Evolutionary conservation across 1,140 invertebrate genomes (phyloP), one percentile per base, ranked within the genome.

Genomic region (Zaprionus taronus): DNA sequence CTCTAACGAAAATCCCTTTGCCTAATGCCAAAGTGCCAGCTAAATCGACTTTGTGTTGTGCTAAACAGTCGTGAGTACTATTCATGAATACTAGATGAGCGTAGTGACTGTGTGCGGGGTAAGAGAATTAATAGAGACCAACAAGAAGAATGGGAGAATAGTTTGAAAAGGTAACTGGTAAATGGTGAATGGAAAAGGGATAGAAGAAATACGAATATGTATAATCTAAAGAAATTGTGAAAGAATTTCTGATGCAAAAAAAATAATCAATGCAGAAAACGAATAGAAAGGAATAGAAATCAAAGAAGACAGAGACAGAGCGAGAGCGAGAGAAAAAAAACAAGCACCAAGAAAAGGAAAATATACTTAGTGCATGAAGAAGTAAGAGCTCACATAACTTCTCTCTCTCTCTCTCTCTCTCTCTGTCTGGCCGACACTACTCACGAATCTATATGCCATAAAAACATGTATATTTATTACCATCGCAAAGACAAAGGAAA

Each of bases 401-500:
- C 5, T 7, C 6, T n/a, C 41, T n/a, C 41, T 6, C 41, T n/a
- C 15, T 6, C 15, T 44, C 15, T n/a, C n/a, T 17, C 7, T 44
- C 41, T 1, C n/a, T 6, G 7, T n/a, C 5, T 47, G n/a, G 17
- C 15, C 38, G 7, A 31, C 31, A 11, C 31, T 15, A 15, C 38
- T n/a, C 20, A 20, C 17, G 20, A 49, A 49, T 49, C 51, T 55
- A 28, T 28, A 55, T 56, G 53, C 14, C 53, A 28, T 56, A 56
- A 56, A 26, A 26, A 56, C 26, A 56, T 26, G 26, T 56, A 56
- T 36, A 75, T 75, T 75, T 70, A 70, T 62, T 56, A 38, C 22
- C 15, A 26, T 47, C 11, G 38, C 20, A 36, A 63, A 64, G 31
- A 58, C 66, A 70, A 47, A 74, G 55, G 49, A 24, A 64, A 71